Evolutionary conservation across 2,888 invertebrate species (phyloP), one percentile per base, ranked within the genome.

Genomic region (Sarcophaga subvicina): DNA sequence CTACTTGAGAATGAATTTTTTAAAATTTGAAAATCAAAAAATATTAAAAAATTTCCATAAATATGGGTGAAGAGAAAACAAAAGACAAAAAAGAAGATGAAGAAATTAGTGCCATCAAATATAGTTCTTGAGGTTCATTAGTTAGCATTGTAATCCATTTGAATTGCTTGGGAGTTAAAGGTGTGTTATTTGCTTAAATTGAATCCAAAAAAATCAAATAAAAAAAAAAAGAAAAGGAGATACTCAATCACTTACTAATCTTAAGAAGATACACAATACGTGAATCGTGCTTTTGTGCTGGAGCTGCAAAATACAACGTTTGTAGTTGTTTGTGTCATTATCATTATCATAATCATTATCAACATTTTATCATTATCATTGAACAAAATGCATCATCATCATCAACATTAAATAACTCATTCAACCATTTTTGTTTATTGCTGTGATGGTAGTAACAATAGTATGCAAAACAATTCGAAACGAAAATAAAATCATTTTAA

Each of bases 241-340:
- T 37, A 37, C 37, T 66, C 17, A 80, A 70, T 66, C 84, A 85
- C 84, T 85, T 85, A 85, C 84, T 60, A 76, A 85, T 80, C 63
- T 80, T 80, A 66, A 71, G 76, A 66, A 71, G 76, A 76, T 76
- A 85, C 60, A 85, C 84, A 71, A 85, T 76, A 37, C 76, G 80
- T 80, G 67, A 54, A 60, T 80, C 71, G 80, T 80, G 76, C 84
- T 80, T 85, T 76, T 76, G 84, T 80, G 80, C 71, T 67, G 84
- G 80, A 85, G 70, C 84, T 85, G 84, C 54, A 80, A 85, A 85
- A 80, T 76, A 85, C 66, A 22, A 62, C n/a, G 2, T n/a, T 62
- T 22, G 66, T 54, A 83, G 78, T 83, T 71, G 25, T 71, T 71
- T 60, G 27, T 69, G 62, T 79, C 73, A 83, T 67, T 67, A 67